Percentiles rank a stretch among this genome's conserved stretches.
Conservation (phyloP, 2,113 vertebrate species). For the rabbit (Oryctolagus cuniculus) region DNA sequence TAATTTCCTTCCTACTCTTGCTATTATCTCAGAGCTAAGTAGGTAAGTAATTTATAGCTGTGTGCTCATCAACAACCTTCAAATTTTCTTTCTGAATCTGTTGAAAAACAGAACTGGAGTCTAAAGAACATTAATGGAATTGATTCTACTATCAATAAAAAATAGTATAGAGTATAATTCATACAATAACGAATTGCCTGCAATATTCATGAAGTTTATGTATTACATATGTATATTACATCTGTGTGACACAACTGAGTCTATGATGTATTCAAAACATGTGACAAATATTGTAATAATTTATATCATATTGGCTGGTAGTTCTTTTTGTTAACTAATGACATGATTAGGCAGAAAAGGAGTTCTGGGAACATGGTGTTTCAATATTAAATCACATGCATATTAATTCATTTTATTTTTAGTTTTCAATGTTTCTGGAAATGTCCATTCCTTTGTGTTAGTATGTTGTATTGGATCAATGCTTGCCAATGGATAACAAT, state of each 20-base stretch:
- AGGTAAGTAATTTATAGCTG: neutral
- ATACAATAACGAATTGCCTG: neutral
- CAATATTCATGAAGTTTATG: neutral
- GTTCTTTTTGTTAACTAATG: slow-evolving; percentile 11
- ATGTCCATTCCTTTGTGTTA: neutral
- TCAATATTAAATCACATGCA: neutral
- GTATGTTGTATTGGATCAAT: neutral
- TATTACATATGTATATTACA: neutral
- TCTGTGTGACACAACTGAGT: neutral
- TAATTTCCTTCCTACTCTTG: neutral
- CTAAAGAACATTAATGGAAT: slow-evolving; percentile 48
- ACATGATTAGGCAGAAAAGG: neutral
- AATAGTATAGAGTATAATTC: neutral
- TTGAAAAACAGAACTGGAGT: neutral
- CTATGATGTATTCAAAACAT: neutral
- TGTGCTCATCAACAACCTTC: neutral
- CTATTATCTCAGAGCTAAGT: neutral
- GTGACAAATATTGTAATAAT: neutral
- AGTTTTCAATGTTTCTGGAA: slow-evolving; percentile 20
- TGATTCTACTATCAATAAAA: slow-evolving; percentile 9
- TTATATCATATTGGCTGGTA: neutral
- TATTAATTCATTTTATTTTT: slow-evolving; percentile 47
- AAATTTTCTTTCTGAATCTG: slow-evolving; percentile 3
- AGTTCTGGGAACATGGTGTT: neutral
- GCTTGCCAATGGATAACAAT: neutral